These are phyloP conservation scores for Kobus ellipsiprymnus DNA, from an alignment of 2,113 vertebrate species.

Conservation along the genomic window DNA sequence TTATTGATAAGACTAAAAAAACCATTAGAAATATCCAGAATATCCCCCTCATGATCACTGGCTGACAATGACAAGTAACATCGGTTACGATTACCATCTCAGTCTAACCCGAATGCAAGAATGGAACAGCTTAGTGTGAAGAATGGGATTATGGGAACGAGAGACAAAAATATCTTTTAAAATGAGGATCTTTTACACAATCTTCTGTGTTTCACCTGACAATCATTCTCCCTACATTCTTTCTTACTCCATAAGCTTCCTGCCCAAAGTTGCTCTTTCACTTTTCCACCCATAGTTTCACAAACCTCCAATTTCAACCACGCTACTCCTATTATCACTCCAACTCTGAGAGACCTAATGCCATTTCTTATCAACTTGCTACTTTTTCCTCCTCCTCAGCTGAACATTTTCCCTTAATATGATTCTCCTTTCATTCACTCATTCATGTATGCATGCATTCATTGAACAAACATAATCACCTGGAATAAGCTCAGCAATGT, in stretches of 20 bases:
- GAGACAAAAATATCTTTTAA: background rate
- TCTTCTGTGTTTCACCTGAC: background rate
- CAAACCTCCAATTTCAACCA: background rate
- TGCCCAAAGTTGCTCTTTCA: background rate
- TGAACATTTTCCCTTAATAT: background rate
- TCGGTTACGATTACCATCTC: background rate
- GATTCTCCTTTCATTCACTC: background rate
- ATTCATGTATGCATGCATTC: background rate
- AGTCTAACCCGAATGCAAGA: background rate
- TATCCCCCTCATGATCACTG: background rate
- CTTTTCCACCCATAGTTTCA: background rate
- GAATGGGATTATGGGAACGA: background rate
- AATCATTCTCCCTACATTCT: background rate
- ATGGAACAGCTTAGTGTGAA: background rate
- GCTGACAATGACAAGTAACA: background rate
- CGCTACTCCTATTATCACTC: background rate
- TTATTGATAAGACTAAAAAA: background rate
- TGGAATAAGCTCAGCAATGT: background rate
- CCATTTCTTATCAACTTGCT: background rate
- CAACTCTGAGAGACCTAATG: background rate
- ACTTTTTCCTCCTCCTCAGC: background rate
- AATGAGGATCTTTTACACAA: background rate
- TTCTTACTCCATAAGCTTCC: background rate
- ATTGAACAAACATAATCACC: background rate
- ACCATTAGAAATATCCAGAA: background rate